These are phyloP conservation scores for Avahi laniger DNA, from an alignment of 2,797 vertebrate species.

Conservation along the genomic window DNA sequence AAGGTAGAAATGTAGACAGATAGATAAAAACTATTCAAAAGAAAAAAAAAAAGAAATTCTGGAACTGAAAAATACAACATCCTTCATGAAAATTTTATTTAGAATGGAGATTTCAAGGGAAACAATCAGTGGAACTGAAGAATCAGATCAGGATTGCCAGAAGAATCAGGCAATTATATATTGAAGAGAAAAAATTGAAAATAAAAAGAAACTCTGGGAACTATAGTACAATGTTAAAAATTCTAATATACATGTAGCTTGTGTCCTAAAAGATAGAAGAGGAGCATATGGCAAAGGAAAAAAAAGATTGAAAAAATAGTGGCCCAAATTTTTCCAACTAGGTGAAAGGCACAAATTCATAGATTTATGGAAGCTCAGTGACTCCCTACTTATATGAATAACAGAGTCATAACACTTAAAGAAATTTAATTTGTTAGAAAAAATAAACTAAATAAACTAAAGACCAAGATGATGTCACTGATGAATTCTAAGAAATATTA, in stretches of 20 bases:
- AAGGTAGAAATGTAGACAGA: neutral
- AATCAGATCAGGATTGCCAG: neutral
- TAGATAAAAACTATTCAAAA: neutral
- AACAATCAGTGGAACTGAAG: neutral
- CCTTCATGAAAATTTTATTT: neutral
- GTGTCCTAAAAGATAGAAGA: neutral
- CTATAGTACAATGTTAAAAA: neutral
- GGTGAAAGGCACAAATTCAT: neutral
- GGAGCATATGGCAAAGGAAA: neutral
- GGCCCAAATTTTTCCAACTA: neutral
- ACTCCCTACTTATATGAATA: neutral
- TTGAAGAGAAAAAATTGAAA: neutral
- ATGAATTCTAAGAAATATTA: neutral
- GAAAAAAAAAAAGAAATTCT: neutral
- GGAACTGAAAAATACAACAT: neutral
- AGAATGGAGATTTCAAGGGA: neutral
- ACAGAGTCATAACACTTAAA: neutral
- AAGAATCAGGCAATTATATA: neutral
- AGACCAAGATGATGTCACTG: neutral
- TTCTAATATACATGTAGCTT: neutral
- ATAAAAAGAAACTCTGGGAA: neutral
- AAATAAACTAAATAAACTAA: neutral
- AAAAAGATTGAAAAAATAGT: neutral
- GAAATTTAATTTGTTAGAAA: neutral
- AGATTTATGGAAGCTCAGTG: neutral